Evolutionary conservation across 35 echinoderm and acorn worm species (phyloP), one percentile per base, ranked within the genome.

Genomic region (Diadema setosum): DNA sequence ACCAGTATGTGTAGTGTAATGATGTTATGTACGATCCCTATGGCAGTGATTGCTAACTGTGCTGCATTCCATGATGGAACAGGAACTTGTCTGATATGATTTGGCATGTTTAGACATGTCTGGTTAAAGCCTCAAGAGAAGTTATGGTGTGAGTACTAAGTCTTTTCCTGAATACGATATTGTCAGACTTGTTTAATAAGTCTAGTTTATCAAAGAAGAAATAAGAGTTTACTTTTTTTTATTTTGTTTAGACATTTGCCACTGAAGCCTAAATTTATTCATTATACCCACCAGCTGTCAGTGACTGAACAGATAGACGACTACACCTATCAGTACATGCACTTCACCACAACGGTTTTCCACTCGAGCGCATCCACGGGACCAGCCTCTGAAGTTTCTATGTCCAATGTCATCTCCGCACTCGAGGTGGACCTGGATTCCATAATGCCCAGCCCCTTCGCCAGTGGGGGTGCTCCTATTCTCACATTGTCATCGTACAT

Each of bases 331-430:
- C 59, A 84, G 35, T 45, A 90, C 39, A 43, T 90, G 23, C 80
- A 27, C 40, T 90, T 90, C 34, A 90, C 88, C 11, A 82, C 87
- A 4, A 90, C 81, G 0, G 39, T 84, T 37, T 65, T 40, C 46
- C 88, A 83, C 60, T 46, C 80, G 0, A 2, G 23, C 18, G 29
- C 21, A 12, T 83, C 80, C 30, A 73, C 48, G 0, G 60, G 80
- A 36, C 56, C 57, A 18, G 88, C 88, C 0, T 90, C 58, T 16
- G 25, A 65, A 15, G 42, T 83, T 14, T 39, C 81, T 0, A n/a
- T 90, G 8, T 33, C 2, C 14, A 73, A 90, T 45, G 3, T 43
- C 16, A 64, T 70, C 7, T 16, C 5, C 42, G 80, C 44, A 37
- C 61, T 90, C 4, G 15, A 9, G 0, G 73, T 44, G 18, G 39